Evolutionary conservation across 2,888 invertebrate genomes (phyloP).

Genomic region (Plemyria rubiginata): DNA sequence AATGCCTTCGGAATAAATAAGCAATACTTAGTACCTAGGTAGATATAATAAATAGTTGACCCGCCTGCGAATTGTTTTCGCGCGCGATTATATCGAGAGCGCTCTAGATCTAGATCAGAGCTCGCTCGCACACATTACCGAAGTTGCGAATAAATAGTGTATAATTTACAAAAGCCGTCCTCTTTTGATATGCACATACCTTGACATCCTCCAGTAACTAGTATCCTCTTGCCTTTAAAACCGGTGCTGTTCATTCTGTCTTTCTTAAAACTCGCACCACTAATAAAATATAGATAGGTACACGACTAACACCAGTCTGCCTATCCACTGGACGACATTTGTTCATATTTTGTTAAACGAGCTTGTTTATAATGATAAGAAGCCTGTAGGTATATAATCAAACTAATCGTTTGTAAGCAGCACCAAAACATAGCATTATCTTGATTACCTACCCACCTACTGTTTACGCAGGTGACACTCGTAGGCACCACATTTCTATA

Average conservation of each 20-base stretch:
- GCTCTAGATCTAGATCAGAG: too few relatives aligned
- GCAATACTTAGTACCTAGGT: too few relatives aligned
- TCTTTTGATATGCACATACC: conserved; percentile 79
- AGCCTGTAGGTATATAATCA: too few relatives aligned
- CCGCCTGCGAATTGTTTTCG: too few relatives aligned
- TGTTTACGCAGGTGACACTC: too few relatives aligned
- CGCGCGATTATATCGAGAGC: too few relatives aligned
- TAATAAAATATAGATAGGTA: neutral
- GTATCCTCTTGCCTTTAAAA: conserved; percentile 89
- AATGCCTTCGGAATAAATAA: conserved; percentile 79
- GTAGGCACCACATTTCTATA: neutral
- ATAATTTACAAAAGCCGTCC: too few relatives aligned
- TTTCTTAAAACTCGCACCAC: conserved; percentile 12
- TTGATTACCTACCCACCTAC: neutral
- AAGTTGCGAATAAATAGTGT: too few relatives aligned
- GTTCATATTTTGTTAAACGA: neutral
- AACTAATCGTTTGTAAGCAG: neutral
- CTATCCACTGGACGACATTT: neutral
- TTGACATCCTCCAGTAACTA: conserved; percentile 95
- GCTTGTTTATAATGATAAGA: conserved; percentile 7
- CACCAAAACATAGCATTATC: neutral
- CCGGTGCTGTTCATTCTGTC: conserved; percentile 71
- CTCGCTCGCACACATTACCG: too few relatives aligned
- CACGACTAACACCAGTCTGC: conserved; percentile 1
- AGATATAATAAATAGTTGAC: too few relatives aligned